These are phyloP conservation scores for Agrochola lychnidis DNA, from an alignment of 2,888 invertebrate genomes.

Conservation along the genomic window DNA sequence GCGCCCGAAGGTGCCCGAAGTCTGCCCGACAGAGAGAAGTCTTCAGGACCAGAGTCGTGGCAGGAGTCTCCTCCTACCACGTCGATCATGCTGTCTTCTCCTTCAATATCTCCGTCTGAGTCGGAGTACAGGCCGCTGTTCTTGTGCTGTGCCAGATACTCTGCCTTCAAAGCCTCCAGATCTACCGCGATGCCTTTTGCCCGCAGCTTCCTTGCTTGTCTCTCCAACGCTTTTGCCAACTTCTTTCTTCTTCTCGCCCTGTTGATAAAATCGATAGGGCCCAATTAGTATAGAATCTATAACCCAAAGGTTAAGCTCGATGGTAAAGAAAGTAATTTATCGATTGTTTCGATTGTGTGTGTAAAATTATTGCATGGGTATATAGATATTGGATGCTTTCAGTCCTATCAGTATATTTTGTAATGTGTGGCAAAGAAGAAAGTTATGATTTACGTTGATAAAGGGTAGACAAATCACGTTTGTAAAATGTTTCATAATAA, in stretches of 20 bases:
- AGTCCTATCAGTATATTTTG: background rate
- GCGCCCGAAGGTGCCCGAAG: constrained; percentile 91
- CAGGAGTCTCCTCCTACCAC: constrained; percentile 96
- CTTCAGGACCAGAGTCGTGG: constrained; percentile 92
- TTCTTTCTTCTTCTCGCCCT: constrained; percentile 97
- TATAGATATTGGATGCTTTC: background rate
- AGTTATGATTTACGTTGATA: background rate
- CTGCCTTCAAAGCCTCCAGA: constrained; percentile 95
- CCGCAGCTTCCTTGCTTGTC: constrained; percentile 97
- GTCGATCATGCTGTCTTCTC: constrained; percentile 94
- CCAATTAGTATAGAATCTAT: constrained; percentile 89
- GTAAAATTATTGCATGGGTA: no score
- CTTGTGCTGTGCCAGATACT: constrained; percentile 95
- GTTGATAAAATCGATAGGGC: constrained; percentile 87
- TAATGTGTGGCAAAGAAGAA: background rate
- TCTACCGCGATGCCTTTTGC: constrained; percentile 97
- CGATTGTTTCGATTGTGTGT: background rate
- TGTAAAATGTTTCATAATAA: constrained; percentile 1
- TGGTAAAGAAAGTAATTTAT: background rate
- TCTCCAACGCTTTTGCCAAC: constrained; percentile 96
- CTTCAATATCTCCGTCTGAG: constrained; percentile 91
- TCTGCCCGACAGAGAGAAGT: constrained; percentile 91
- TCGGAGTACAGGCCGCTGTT: constrained; percentile 91
- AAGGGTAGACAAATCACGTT: background rate
- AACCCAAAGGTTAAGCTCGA: constrained; percentile 18